Conservation (phyloP, 2,797 vertebrate species). For the Hydrolagus colliei region DNA sequence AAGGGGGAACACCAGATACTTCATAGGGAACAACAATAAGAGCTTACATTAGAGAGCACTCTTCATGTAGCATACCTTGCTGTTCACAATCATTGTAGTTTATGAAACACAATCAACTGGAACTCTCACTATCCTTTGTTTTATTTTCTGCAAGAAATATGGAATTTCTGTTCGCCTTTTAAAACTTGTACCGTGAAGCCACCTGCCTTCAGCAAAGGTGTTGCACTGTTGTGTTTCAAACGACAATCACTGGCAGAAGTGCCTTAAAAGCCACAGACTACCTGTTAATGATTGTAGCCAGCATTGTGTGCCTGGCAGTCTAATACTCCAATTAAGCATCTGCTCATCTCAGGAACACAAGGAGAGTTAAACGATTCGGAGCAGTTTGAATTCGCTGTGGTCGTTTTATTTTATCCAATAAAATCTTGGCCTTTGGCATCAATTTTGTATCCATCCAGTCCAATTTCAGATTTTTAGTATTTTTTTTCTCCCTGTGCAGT, state of each 20-base stretch:
- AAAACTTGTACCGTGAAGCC: slow-evolving; percentile 34
- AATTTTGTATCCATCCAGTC: slow-evolving; percentile 42
- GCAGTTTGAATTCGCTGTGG: slow-evolving; percentile 56
- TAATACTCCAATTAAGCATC: slow-evolving; percentile 69
- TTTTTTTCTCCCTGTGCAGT: slow-evolving; percentile 43
- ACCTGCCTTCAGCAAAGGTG: slow-evolving; percentile 40
- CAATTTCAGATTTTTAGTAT: slow-evolving; percentile 36
- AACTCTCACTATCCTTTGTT: too few relatives aligned
- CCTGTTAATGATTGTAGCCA: slow-evolving; percentile 55
- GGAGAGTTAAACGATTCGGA: slow-evolving; percentile 55
- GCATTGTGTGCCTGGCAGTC: slow-evolving; percentile 57
- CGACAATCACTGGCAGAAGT: slow-evolving; percentile 49
- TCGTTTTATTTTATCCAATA: slow-evolving; percentile 47
- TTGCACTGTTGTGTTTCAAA: slow-evolving; percentile 43
- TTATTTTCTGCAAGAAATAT: neutral
- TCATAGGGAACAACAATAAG: too few relatives aligned
- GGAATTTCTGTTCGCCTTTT: neutral
- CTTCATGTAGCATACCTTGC: too few relatives aligned
- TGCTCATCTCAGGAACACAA: slow-evolving; percentile 42
- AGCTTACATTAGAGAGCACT: too few relatives aligned
- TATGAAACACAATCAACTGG: too few relatives aligned
- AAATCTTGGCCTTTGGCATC: slow-evolving; percentile 42
- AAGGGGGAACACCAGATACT: too few relatives aligned
- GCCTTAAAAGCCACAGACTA: slow-evolving; percentile 57
- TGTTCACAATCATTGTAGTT: too few relatives aligned